Base-by-base conservation (phyloP, 2,888 invertebrate species). In the Terebella lapidaria region DNA sequence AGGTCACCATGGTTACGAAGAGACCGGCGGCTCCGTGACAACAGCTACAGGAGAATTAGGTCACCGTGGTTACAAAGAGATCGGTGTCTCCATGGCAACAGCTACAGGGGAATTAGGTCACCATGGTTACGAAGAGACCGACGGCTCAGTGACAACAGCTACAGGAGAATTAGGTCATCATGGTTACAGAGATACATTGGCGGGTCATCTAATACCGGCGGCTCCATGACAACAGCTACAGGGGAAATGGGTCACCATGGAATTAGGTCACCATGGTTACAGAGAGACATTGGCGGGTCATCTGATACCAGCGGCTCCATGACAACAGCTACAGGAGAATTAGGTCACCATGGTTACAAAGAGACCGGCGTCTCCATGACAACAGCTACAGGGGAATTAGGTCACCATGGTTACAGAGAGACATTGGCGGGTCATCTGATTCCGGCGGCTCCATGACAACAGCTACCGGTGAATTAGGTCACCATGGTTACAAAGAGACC, bases 101-200 rank as follows among this genome's bases (percentile, higher is more conserved):
- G 35, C 35, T 35, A 18, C n/a, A 22, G 24, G 49, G 10, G 22
- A 53, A 28, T 18, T 15, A 10, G 18, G 35, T 35, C 18, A 35
- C 18, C 18, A 35, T 35, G 10, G 18, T 35, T 35, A 1, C 77
- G 81, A 51, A 77, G 70, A 24, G 77, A 24, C 20, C 56, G 58
- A 25, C 71, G 62, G 3, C 69, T 60, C 24, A 62, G 22, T 2
- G 54, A 56, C 68, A 79, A 69, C 51, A 79, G 52, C 77, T 76
- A 64, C n/a, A 22, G 24, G 49, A 15, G 22, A 53, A 28, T 18
- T 15, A 10, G 18, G 35, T 35, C 18, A 35, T 35, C 18, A 35
- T 35, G 10, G 18, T 35, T 35, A 35, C 10, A 35, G 18, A 15
- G 10, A 35, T 15, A 15, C 35, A 35, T n/a, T n/a, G n/a, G n/a